phyloP scores from a whole-genome alignment of 2,888 invertebrate genomes.

The Xylocampa areola region DNA sequence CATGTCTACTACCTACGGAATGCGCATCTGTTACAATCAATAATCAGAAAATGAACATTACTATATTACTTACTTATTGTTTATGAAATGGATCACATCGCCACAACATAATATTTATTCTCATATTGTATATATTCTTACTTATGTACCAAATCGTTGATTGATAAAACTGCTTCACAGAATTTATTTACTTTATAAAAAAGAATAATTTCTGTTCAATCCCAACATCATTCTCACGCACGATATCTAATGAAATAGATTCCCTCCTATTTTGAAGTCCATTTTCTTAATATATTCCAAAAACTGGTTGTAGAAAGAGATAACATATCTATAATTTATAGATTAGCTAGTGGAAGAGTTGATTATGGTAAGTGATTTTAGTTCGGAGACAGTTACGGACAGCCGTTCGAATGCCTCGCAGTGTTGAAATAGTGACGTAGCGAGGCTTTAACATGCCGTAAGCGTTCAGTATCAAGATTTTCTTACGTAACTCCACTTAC shows the following conservation, averaged over 20 bases:
- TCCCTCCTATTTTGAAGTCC: conserved; percentile 58
- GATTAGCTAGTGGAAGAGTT: conserved; percentile 67
- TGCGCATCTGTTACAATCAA: conserved; percentile 14
- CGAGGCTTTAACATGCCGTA: conserved; percentile 41
- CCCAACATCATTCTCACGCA: conserved; percentile 55
- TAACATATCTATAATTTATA: conserved; percentile 75
- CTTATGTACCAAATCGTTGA: too few species aligned
- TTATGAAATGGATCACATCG: too few species aligned
- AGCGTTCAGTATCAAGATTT: conserved; percentile 43
- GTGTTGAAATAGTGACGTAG: conserved; percentile 59
- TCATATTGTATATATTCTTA: too few species aligned
- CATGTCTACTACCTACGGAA: too few species aligned
- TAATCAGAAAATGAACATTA: background rate
- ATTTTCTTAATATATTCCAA: conserved; percentile 70
- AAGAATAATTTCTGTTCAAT: conserved; percentile 17
- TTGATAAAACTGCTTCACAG: conserved; percentile 6
- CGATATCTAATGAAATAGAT: conserved; percentile 58
- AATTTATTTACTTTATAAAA: conserved; percentile 5
- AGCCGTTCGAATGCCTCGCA: conserved; percentile 54
- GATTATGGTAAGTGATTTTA: conserved; percentile 68
- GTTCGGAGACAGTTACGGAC: conserved; percentile 56
- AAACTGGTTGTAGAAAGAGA: conserved; percentile 69
- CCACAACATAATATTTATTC: too few species aligned
- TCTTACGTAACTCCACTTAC: conserved; percentile 40
- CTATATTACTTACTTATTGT: too few species aligned